Base-by-base conservation (phyloP, 2,888 invertebrate species). In the Falcaria lacertinaria region DNA sequence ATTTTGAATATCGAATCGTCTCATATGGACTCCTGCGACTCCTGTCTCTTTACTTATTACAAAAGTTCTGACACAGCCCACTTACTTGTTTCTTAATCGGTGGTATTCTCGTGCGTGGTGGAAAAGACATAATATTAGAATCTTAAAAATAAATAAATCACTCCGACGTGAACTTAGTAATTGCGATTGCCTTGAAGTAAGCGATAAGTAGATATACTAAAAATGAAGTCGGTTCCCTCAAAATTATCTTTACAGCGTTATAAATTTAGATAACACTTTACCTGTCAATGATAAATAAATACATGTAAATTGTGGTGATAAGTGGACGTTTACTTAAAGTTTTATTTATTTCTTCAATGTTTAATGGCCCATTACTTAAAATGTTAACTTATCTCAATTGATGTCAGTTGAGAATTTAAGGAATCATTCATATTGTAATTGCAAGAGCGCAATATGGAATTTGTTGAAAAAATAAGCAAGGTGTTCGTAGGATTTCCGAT, bases 401-500 rank as follows among this genome's bases (percentile, higher is more conserved):
- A n/a, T n/a, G n/a, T n/a, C n/a, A n/a, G n/a, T n/a, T n/a, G n/a
- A n/a, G n/a, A n/a, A n/a, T n/a, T n/a, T n/a, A n/a, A n/a, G n/a
- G n/a, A n/a, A n/a, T n/a, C n/a, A n/a, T n/a, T n/a, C n/a, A n/a
- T n/a, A n/a, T n/a, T n/a, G n/a, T n/a, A n/a, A n/a, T n/a, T 28
- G 11, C 11, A 28, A 28, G 11, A 11, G 28, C 11, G 28, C 28
- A 28, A 11, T 28, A 28, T 28, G 28, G 28, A 28, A 46, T 43
- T 41, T 41, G 42, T 41, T 36, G 43, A 47, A 45, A 46, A 36
- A 37, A 37, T 14, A 2, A 11, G 8, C 28, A 28, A 28, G 28
- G 36, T n/a, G 36, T 37, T 37, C 22, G 39, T 44, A 83, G 85
- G 84, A 74, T 81, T 72, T 73, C 74, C 69, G 82, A 83, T 82